A percentile compares a stretch with the other conserved stretches of the same genome.
These are phyloP conservation scores for Limanda limanda DNA, from an alignment of 2,113 vertebrate genomes.

Conservation along the genomic window DNA sequence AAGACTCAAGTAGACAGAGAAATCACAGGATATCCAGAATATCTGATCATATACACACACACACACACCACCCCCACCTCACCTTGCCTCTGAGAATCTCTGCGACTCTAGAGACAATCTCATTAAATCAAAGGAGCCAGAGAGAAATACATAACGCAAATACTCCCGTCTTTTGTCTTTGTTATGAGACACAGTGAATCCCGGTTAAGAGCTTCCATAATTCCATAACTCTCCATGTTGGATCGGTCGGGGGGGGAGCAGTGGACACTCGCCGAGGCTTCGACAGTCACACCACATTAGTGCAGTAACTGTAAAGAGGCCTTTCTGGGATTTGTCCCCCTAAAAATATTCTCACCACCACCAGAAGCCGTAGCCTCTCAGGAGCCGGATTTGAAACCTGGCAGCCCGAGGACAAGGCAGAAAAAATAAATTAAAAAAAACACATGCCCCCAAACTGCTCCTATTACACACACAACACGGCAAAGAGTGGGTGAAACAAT, in stretches of 20 bases:
- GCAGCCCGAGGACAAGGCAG: conserved; percentile 75
- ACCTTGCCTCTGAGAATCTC: conserved; percentile 70
- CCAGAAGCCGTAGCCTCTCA: conserved; percentile 38
- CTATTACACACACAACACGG: conserved; percentile 60
- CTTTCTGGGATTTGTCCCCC: conserved; percentile 65
- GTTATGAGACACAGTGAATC: conserved; percentile 38
- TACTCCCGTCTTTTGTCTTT: conserved; percentile 46
- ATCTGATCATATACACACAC: conserved; percentile 51
- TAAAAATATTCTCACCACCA: conserved; percentile 70
- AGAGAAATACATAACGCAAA: conserved; percentile 53
- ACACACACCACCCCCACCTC: conserved; percentile 40
- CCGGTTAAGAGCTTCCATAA: conserved; percentile 41
- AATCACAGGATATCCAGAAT: conserved; percentile 78
- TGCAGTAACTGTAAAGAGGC: conserved; percentile 65
- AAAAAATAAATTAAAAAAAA: conserved; percentile 58
- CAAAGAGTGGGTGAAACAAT: conserved; percentile 70
- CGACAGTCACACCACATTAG: conserved; percentile 73
- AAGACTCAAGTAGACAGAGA: conserved; percentile 76
- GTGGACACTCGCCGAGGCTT: conserved; percentile 42
- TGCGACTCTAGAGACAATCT: conserved; percentile 63
- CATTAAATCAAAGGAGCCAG: conserved; percentile 71
- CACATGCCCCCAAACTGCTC: conserved; percentile 63
- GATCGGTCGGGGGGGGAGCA: conserved; percentile 41
- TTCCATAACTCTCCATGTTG: conserved; percentile 45
- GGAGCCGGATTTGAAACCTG: conserved; percentile 63